Percentiles rank a stretch among this genome's conserved stretches.
Conservation (phyloP, 2,113 vertebrate genomes). For the Corythornis vintsioides region DNA sequence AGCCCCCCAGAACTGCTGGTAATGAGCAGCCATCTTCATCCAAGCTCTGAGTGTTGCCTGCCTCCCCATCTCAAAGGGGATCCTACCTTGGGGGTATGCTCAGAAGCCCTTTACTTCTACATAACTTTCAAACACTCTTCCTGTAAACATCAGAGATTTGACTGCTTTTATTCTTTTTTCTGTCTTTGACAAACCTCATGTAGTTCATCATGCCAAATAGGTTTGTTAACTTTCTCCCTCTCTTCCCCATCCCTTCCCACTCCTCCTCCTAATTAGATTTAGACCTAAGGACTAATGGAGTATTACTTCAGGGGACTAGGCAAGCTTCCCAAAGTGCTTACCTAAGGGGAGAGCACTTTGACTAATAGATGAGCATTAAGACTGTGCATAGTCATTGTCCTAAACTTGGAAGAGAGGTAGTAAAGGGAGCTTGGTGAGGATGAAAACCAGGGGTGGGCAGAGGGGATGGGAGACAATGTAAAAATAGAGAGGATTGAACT, state of each 20-base stretch:
- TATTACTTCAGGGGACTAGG: slow-evolving; percentile 4
- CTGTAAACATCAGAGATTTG: neutral
- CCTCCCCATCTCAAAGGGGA: neutral
- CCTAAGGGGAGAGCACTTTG: slow-evolving; percentile 10
- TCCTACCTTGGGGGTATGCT: neutral
- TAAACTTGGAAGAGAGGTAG: neutral
- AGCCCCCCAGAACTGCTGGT: neutral
- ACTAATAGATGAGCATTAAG: slow-evolving; percentile 15
- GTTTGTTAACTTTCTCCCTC: slow-evolving; percentile 24
- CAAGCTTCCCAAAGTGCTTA: slow-evolving; percentile 36
- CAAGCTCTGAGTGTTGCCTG: neutral
- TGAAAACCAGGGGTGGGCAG: accelerated
- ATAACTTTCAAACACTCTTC: neutral
- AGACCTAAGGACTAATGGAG: slow-evolving; percentile 44
- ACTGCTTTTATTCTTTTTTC: neutral
- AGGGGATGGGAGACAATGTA: neutral
- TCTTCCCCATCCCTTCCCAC: neutral
- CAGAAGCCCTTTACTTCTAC: neutral
- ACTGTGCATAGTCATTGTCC: neutral
- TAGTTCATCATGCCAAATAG: slow-evolving; percentile 14
- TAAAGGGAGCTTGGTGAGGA: neutral
- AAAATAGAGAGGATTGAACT: neutral
- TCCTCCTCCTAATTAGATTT: slow-evolving; percentile 37
- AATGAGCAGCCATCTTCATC: neutral
- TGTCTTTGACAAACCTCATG: neutral